Evolutionary conservation across 2,888 invertebrate species (phyloP), one percentile per base, ranked within the genome.

Genomic region (Eupithecia exiguata): DNA sequence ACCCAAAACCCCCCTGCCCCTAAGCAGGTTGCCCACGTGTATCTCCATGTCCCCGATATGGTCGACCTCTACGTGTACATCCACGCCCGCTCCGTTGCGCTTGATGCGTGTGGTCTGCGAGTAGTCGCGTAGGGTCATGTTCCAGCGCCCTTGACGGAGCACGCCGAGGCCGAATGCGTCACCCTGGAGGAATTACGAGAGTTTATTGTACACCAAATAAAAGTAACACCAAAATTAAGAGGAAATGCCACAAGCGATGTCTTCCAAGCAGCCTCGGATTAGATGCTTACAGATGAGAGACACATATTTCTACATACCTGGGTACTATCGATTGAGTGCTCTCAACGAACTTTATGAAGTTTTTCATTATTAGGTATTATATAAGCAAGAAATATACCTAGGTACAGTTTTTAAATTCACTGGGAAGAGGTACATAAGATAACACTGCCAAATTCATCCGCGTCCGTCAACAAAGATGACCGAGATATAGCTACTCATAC

Each of bases 31-130:
- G 12, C 96, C 95, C 40, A 97, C 96, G 84, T 97, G 97, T 79
- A 98, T 91, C 82, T 97, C 96, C 95, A 98, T 95, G 87, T 97
- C 96, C 0, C 97, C 96, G 78, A 97, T 97, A 79, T 95, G 96
- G 87, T 97, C 96, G 16, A 97, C 96, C 80, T 96, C 96, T 0
- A 98, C 96, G 73, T 95, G 95, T 0, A 97, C 97, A 81, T 83
- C 89, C 25, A 94, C 85, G 36, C 91, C 89, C n/a, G 88, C 86
- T 10, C 95, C 95, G 82, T 89, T 91, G 74, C 95, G 95, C 4
- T 95, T 95, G 80, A 96, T 92, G 71, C 96, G 96, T 14, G 96
- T 96, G 0, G 96, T 96, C 87, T 97, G 96, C 10, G 95, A 92
- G 85, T 96, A 96, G 87, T 96, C 96, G 62, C 96, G 96, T 49